Base-by-base conservation (phyloP, 2,888 invertebrate genomes). In the Phyllotreta cruciferae region DNA sequence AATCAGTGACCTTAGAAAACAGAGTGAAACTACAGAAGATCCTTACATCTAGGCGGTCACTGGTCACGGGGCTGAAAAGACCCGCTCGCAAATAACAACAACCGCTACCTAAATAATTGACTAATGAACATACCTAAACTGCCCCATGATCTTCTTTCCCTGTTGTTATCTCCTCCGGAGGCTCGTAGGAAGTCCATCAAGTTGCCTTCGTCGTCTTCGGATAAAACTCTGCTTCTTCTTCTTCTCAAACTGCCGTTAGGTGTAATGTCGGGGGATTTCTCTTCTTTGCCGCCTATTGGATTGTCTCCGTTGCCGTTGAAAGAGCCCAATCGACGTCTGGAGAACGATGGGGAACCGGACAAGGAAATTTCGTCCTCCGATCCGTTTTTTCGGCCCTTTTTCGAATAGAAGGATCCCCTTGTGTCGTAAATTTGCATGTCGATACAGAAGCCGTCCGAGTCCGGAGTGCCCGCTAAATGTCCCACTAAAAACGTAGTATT, bases 221-320 rank as follows among this genome's bases (percentile, higher is more conserved):
- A 90, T 0, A 93, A 88, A 11, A 93, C 90, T 36, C 93, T 87
- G 76, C 94, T 90, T 72, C 93, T 85, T 47, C 94, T 85, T 38
- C 94, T 85, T 13, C 94, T 85, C 41, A 95, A 82, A 69, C 94
- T 94, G 37, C 95, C 95, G 69, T 92, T 94, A 9, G 95, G 95
- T 3, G 95, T 95, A 42, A 94, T 89, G 77, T 95, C 94, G 85
- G 86, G 86, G 9, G 87, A 86, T 69, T 83, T 85, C 65, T 86
- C 86, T 71, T 83, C 82, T 71, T 76, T 79, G 9, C 77, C 78
- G 11, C 60, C 73, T n/a, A 75, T 70, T 6, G 70, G 74, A 11
- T 75, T 77, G 5, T 72, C 76, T 37, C 77, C 75, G 42, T 77
- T 73, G 10, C 84, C 85, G 61, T 86, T 86, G 72, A 86, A 88